A percentile compares a stretch with the other conserved stretches of the same genome.
These are phyloP conservation scores for Hassar affinis DNA, from an alignment of 2,113 vertebrate species.

Conservation along the genomic window DNA sequence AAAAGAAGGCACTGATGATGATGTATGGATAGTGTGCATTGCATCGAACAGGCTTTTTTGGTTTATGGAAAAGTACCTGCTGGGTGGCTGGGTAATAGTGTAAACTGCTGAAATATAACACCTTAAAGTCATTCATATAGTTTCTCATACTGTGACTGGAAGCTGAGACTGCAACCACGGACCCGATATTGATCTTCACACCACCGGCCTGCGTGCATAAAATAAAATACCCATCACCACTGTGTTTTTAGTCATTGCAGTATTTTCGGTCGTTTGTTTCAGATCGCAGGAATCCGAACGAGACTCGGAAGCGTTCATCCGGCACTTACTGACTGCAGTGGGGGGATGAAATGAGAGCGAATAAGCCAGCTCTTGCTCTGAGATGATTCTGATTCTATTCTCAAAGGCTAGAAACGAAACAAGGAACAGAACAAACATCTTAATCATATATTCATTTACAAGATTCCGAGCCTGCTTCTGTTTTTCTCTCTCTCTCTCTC, in stretches of 20 bases:
- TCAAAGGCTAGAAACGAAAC: background rate
- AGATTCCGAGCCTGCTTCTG: background rate
- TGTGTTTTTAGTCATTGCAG: background rate
- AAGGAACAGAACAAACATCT: background rate
- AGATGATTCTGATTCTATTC: constrained; percentile 1
- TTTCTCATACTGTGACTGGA: background rate
- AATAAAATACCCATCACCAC: constrained; percentile 24
- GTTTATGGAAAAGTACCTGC: background rate
- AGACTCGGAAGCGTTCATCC: background rate
- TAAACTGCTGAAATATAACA: background rate
- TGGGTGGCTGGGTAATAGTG: background rate
- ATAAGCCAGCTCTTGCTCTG: background rate
- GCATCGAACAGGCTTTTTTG: background rate
- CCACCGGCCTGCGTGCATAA: background rate
- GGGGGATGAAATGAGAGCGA: background rate
- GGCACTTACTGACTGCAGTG: constrained; percentile 1
- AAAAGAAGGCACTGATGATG: background rate
- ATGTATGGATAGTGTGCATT: constrained; percentile 12
- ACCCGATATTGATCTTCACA: constrained; percentile 7
- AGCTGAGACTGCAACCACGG: background rate
- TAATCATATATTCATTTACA: constrained; percentile 18
- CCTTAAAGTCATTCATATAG: background rate
- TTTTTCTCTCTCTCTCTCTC: background rate
- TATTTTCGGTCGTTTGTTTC: background rate
- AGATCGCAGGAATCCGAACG: background rate